phyloP scores from a whole-genome alignment of 1,140 invertebrate species.

The Lethrus apterus region DNA sequence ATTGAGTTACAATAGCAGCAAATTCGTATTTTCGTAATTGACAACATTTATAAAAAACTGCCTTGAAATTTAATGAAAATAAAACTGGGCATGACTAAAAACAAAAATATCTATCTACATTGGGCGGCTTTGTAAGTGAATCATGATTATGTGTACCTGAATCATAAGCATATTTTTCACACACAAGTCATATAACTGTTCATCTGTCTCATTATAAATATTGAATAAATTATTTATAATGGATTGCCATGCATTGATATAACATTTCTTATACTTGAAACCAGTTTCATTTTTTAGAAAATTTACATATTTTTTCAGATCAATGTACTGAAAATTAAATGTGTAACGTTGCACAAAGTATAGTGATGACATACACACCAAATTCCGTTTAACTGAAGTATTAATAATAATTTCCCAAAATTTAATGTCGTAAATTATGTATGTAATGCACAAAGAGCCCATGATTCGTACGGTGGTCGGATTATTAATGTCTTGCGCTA shows the following conservation, averaged over 20 bases:
- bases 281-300: conserved; percentile 22
- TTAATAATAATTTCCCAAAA: conserved; percentile 31
- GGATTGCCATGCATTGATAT: conserved; percentile 29
- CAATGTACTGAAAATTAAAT: conserved; percentile 21
- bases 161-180: conserved; percentile 15
- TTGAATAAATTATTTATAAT: conserved; percentile 26
- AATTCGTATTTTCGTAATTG: conserved; percentile 11
- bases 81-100: conserved; percentile 19
- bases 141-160: conserved; percentile 9
- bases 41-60: conserved; percentile 8
- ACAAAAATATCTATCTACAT: not conserved
- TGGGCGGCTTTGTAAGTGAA: not conserved
- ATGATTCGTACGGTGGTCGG: conserved; percentile 25
- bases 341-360: not conserved
- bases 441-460: conserved; percentile 28
- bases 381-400: conserved; percentile 15
- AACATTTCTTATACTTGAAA: conserved; percentile 18
- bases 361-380: conserved; percentile 1
- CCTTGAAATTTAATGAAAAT: conserved; percentile 10
- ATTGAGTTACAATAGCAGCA: conserved; percentile 11
- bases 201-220: not conserved
- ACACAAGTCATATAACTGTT: not conserved
- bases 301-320: conserved; percentile 25
- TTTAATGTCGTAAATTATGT: conserved; percentile 23
- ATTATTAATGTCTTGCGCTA: conserved; percentile 19